These are phyloP conservation scores for Myzus persicae DNA, from an alignment of 1,140 invertebrate species.

Conservation along the genomic window DNA sequence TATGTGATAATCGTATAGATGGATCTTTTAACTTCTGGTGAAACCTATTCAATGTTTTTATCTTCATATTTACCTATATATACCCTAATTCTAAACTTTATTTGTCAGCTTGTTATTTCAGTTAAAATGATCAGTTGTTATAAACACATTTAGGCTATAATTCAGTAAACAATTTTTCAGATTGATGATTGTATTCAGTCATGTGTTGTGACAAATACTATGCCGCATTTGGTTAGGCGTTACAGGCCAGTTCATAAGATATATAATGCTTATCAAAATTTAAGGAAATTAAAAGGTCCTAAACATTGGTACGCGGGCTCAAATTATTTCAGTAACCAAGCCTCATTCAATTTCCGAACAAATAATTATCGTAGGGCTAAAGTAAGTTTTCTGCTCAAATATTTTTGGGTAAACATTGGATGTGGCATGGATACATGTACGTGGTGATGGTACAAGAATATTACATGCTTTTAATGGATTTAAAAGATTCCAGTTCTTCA, in stretches of 20 bases:
- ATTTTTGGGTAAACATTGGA: conserved; percentile 19
- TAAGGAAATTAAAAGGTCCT: conserved; percentile 47
- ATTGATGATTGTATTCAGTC: conserved; percentile 60
- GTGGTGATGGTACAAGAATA: conserved; percentile 2
- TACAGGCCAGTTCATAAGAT: conserved; percentile 37
- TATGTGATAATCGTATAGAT: neutral
- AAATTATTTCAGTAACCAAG: conserved; percentile 57
- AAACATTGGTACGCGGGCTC: conserved; percentile 28
- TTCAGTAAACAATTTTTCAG: conserved; percentile 54
- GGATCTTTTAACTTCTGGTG: neutral
- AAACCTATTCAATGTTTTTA: neutral
- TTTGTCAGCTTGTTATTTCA: neutral
- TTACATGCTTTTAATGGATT: conserved; percentile 14
- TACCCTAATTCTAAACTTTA: neutral
- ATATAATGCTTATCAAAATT: conserved; percentile 54
- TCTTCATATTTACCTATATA: neutral
- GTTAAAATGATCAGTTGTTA: neutral
- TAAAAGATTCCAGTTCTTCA: neutral
- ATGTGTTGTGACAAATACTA: conserved; percentile 47
- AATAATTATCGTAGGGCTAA: conserved; percentile 55
- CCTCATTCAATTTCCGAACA: conserved; percentile 53
- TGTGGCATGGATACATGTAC: conserved; percentile 14
- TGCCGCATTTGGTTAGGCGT: conserved; percentile 49
- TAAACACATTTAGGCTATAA: neutral
- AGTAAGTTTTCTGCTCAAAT: conserved; percentile 49